A percentile compares a stretch with the other conserved stretches of the same genome.
Evolutionary conservation across 2,797 vertebrate genomes (phyloP).

Genomic region (Gymnocypris eckloni): DNA sequence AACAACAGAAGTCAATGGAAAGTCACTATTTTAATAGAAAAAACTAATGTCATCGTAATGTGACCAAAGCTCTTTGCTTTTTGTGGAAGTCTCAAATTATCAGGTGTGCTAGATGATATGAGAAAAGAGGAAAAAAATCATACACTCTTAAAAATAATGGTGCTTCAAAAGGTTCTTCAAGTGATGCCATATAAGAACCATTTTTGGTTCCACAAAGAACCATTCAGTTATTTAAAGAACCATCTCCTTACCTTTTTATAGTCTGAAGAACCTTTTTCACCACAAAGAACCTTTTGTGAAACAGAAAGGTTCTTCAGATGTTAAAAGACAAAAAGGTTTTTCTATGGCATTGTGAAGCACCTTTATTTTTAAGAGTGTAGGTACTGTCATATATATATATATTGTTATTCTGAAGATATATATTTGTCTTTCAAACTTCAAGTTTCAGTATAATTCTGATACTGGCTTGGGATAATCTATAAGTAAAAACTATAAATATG

Average conservation of each 20-base stretch:
- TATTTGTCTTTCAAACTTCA: neutral
- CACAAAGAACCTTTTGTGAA: too few species aligned
- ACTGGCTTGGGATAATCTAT: neutral
- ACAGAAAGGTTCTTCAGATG: too few species aligned
- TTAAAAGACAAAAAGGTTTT: too few species aligned
- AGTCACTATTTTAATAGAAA: neutral
- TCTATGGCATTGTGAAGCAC: too few species aligned
- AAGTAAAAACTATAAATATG: neutral
- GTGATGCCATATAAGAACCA: too few species aligned
- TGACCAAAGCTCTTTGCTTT: neutral
- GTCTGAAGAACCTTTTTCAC: too few species aligned
- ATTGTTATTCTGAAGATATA: neutral
- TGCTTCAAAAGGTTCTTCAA: too few species aligned
- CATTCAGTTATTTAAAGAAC: too few species aligned
- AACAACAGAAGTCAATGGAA: slow-evolving; percentile 4
- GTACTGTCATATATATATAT: neutral
- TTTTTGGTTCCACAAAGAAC: too few species aligned
- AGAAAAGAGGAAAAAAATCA: neutral
- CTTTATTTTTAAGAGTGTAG: too few species aligned
- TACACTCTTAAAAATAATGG: too few species aligned
- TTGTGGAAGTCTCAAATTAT: neutral
- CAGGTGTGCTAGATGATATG: neutral
- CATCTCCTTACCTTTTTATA: too few species aligned
- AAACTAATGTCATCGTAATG: neutral
- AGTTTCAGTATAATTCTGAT: neutral